Percentiles rank a stretch among this genome's conserved stretches.
These are phyloP conservation scores for Melanchra persicariae DNA, from an alignment of 2,888 invertebrate species.

Conservation along the genomic window DNA sequence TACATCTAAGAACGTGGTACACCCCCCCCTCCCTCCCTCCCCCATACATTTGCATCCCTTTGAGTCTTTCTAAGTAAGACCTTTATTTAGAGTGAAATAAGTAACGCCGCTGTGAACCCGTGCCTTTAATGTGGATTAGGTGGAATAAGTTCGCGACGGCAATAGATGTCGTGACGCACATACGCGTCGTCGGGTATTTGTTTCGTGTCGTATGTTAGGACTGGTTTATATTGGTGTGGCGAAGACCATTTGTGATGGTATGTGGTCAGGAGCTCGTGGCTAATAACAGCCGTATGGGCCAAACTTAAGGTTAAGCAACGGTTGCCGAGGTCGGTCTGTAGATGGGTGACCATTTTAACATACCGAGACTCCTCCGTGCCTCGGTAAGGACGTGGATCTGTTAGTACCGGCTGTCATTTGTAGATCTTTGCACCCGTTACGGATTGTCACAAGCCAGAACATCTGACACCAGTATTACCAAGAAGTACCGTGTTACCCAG, in stretches of 20 bases:
- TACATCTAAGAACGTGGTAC: slow-evolving; percentile 30
- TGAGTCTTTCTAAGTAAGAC: slow-evolving; percentile 56
- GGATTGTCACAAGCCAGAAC: no score
- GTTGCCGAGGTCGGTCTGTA: no score
- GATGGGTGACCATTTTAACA: no score
- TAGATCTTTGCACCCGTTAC: no score
- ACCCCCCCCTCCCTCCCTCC: not conserved
- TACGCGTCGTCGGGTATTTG: slow-evolving; percentile 3
- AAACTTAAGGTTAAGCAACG: no score
- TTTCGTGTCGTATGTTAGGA: slow-evolving; percentile 16
- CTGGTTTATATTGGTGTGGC: slow-evolving; percentile 6
- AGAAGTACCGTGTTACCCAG: no score
- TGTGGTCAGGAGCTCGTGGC: not conserved
- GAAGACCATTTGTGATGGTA: not conserved
- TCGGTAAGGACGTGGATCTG: no score
- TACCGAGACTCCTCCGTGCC: no score
- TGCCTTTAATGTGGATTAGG: slow-evolving; percentile 46
- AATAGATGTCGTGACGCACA: slow-evolving; percentile 36
- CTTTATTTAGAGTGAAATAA: slow-evolving; percentile 65
- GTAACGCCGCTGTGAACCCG: slow-evolving; percentile 52
- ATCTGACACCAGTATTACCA: no score
- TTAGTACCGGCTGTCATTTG: no score
- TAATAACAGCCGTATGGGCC: no score
- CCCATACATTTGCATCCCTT: slow-evolving; percentile 59
- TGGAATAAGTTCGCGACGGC: slow-evolving; percentile 32